Conservation (phyloP, 2,113 vertebrate genomes). For the Australoheros scitulus region DNA sequence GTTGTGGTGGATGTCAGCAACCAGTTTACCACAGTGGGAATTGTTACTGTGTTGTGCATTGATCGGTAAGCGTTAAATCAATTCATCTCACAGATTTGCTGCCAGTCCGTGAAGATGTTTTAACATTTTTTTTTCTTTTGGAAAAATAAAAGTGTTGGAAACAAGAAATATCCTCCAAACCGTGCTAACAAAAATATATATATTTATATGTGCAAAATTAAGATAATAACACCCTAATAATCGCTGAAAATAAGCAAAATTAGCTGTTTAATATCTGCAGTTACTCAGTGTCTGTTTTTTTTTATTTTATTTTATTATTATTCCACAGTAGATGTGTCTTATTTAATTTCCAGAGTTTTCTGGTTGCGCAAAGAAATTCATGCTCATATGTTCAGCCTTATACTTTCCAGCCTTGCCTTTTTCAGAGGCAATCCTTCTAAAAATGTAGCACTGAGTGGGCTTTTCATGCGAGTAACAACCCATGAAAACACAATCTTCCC, state of each 20-base stretch:
- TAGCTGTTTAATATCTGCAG: background rate
- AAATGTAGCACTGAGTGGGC: background rate
- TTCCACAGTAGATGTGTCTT: background rate
- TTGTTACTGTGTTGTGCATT: conserved; percentile 83
- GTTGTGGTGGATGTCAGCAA: conserved; percentile 86
- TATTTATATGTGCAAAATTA: background rate
- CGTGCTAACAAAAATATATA: background rate
- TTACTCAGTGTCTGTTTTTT: background rate
- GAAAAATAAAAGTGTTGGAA: background rate
- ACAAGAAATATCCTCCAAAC: background rate
- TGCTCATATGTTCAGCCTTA: background rate
- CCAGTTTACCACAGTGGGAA: conserved; percentile 85
- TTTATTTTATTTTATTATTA: too few species aligned
- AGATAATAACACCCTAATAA: background rate
- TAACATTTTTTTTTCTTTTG: background rate
- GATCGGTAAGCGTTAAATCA: conserved; percentile 75
- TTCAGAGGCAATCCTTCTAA: background rate
- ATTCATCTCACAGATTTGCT: background rate
- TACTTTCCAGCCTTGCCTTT: background rate
- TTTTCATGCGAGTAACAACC: background rate
- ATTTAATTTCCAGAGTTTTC: background rate
- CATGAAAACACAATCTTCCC: conserved; percentile 22
- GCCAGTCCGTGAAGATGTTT: background rate
- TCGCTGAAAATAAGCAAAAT: background rate
- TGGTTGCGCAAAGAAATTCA: background rate